These are phyloP conservation scores for Peromyscus polionotus DNA, from an alignment of 2,113 vertebrate species.

Conservation along the genomic window DNA sequence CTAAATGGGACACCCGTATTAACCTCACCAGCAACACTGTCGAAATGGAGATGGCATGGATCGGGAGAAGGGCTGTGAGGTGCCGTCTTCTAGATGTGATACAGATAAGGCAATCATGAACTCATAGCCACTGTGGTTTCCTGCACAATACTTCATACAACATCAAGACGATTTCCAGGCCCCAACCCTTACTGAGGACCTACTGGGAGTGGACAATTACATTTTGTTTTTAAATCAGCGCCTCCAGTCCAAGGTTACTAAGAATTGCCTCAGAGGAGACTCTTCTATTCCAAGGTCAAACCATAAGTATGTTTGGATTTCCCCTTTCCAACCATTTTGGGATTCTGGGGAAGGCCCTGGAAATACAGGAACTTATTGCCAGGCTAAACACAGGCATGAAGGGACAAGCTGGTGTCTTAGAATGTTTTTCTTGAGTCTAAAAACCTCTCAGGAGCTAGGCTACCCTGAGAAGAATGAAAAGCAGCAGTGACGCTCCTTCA, in stretches of 20 bases:
- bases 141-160: neutral
- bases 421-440: neutral
- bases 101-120: neutral
- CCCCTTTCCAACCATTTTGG: neutral
- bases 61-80: neutral
- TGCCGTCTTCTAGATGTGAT: neutral
- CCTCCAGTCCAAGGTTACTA: neutral
- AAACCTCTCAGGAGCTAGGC: neutral
- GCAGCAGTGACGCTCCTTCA: neutral
- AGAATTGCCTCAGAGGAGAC: neutral
- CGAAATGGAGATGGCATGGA: neutral
- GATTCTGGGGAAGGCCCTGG: neutral
- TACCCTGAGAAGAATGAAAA: neutral
- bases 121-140: neutral
- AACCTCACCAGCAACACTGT: neutral
- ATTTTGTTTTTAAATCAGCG: neutral
- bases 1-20: neutral
- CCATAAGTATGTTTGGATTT: neutral
- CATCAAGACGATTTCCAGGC: neutral
- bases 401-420: neutral
- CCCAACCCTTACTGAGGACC: neutral
- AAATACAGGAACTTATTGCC: neutral
- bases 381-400: neutral
- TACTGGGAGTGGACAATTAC: neutral
- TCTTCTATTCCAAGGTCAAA: neutral